phyloP scores from a whole-genome alignment of 2,797 vertebrate species.

The Sebastes variabilis region DNA sequence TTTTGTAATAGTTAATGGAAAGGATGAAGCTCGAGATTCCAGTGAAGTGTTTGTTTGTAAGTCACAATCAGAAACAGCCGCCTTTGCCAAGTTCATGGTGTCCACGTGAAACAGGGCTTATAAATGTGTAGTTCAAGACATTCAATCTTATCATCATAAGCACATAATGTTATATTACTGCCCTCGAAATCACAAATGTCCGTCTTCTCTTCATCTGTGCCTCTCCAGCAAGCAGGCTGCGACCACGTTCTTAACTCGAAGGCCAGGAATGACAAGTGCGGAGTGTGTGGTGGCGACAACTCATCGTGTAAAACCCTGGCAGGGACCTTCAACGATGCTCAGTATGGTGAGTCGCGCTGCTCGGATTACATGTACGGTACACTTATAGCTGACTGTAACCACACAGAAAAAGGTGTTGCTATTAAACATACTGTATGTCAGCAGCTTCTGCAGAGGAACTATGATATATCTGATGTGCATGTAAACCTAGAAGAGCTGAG shows the following conservation, averaged over 20 bases:
- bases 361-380: conserved; percentile 9
- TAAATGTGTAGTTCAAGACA: background rate
- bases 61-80: background rate
- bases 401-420: conserved; percentile 15
- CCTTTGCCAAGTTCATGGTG: background rate
- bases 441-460: conserved; percentile 23
- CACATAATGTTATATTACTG: background rate
- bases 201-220: background rate
- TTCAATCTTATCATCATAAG: background rate
- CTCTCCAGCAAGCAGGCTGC: conserved; percentile 94
- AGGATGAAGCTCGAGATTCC: background rate
- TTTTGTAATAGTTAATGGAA: background rate
- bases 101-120: background rate
- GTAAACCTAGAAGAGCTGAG: conserved; percentile 32
- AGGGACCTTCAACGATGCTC: conserved; percentile 94
- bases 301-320: conserved; percentile 92
- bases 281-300: conserved; percentile 96
- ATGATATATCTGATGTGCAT: conserved; percentile 3
- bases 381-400: conserved; percentile 2
- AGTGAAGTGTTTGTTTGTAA: conserved; percentile 6
- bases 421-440: conserved; percentile 17
- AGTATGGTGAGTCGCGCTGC: conserved; percentile 85
- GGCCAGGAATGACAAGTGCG: conserved; percentile 94
- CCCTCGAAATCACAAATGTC: background rate
- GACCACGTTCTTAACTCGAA: conserved; percentile 97